phyloP scores from a whole-genome alignment of 1,140 invertebrate genomes.

The Brachionus angularis region DNA sequence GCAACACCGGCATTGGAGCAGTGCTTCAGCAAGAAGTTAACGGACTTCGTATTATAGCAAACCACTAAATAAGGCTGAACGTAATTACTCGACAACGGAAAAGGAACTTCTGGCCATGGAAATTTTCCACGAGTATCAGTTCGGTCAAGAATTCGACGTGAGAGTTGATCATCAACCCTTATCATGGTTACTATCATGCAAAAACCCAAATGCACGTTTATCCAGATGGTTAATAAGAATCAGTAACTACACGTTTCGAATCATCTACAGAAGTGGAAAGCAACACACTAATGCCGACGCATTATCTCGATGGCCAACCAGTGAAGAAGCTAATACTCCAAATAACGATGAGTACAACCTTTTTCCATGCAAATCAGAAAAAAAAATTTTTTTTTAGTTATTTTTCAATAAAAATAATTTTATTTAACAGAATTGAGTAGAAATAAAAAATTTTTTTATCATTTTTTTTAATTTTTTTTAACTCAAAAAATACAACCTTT shows the following conservation, averaged over 20 bases:
- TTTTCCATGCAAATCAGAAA: no score
- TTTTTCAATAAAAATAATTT: no score
- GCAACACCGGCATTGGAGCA: constrained; percentile 43
- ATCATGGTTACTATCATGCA: constrained; percentile 49
- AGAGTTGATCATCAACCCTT: constrained; percentile 60
- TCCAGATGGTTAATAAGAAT: not conserved
- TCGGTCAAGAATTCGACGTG: constrained; percentile 56
- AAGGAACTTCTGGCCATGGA: constrained; percentile 54
- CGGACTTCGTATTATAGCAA: not conserved
- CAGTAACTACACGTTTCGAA: constrained; percentile 1
- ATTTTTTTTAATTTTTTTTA: no score
- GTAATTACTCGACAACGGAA: constrained; percentile 52
- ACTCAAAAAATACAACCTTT: no score
- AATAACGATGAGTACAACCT: not conserved
- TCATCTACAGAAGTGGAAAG: not conserved
- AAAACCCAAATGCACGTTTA: constrained; percentile 27
- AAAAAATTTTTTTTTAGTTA: no score
- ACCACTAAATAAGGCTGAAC: constrained; percentile 7
- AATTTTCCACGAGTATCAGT: constrained; percentile 56
- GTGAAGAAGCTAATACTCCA: not conserved
- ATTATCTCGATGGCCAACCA: constrained; percentile 44
- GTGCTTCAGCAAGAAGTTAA: constrained; percentile 44
- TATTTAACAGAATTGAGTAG: no score
- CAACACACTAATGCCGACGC: constrained; percentile 23
- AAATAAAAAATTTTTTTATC: no score